Evolutionary conservation across 2,888 invertebrate genomes (phyloP), one percentile per base, ranked within the genome.

Genomic region (Ariolimax columbianus): DNA sequence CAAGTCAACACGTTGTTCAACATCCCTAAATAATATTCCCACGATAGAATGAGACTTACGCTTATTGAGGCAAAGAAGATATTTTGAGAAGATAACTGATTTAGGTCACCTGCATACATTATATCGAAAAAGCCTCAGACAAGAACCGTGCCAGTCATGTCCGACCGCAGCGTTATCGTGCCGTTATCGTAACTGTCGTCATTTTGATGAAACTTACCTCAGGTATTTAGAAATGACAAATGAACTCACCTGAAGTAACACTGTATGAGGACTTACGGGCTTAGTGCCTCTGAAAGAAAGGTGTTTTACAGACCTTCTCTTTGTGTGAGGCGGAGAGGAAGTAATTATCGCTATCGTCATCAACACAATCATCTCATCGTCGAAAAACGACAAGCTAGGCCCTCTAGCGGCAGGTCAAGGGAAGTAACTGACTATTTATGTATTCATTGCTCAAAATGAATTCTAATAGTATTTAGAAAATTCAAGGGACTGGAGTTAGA

Each of bases 271-370:
- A 55, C 33, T 40, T 59, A 38, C 59, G 33, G n/a, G 26, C 19
- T n/a, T 11, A 23, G 9, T 33, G 43, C 30, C 30, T 17, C 38
- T 36, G 9, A n/a, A 47, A 75, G 33, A 9, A 11, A 40, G 4
- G 11, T 23, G 14, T 14, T 59, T 55, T 30, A 40, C 38, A 19
- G 26, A 26, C 75, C 23, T 75, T 72, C 33, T 68, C 79, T 79
- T 84, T 80, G 84, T 84, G 51, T 75, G n/a, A 47, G 47, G 36
- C 66, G 40, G 80, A 72, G 77, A 81, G 85, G 81, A 82, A 85
- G 85, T 85, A 85, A 86, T 87, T 86, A 84, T 84, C 87, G 79
- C 86, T 82, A 82, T 84, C 85, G 84, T 87, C 87, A 87, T 87
- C 87, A 87, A 78, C 85, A 75, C 84, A 86, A 86, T 86, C 86